These are phyloP conservation scores for Nothocercus julius DNA, from an alignment of 2,113 vertebrate genomes.

Conservation along the genomic window DNA sequence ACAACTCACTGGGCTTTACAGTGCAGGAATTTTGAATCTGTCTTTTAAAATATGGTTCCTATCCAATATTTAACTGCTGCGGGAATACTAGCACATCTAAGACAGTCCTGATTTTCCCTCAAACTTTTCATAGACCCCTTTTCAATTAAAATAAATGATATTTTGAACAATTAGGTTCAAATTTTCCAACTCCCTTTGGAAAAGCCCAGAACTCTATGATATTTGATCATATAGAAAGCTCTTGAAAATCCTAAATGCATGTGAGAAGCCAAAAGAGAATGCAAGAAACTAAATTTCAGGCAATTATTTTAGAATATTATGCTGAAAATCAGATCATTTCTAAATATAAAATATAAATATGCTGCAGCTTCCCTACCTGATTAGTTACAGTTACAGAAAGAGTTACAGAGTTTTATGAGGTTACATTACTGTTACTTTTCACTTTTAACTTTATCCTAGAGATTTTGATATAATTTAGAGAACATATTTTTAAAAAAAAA, in stretches of 20 bases:
- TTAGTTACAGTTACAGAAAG: not conserved
- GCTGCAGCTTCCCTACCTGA: not conserved
- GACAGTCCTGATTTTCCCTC: not conserved
- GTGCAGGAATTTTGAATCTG: too few species aligned
- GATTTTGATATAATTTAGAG: not conserved
- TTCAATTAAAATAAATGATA: not conserved
- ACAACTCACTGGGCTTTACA: not conserved
- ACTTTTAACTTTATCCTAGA: not conserved
- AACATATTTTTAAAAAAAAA: not conserved
- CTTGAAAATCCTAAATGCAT: not conserved
- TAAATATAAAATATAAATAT: not conserved
- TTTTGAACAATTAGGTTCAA: not conserved
- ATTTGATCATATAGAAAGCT: not conserved
- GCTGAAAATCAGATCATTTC: not conserved
- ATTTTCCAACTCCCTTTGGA: not conserved
- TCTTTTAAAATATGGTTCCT: too few species aligned
- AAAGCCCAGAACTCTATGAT: not conserved
- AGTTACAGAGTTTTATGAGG: not conserved
- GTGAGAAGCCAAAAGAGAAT: not conserved
- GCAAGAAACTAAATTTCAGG: not conserved
- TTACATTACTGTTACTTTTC: not conserved
- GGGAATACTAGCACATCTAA: too few species aligned
- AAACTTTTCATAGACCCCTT: not conserved
- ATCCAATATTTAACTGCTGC: too few species aligned
- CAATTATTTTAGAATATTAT: not conserved